Evolutionary conservation across 2,797 vertebrate genomes (phyloP).

Genomic region (Amazona ochrocephala): DNA sequence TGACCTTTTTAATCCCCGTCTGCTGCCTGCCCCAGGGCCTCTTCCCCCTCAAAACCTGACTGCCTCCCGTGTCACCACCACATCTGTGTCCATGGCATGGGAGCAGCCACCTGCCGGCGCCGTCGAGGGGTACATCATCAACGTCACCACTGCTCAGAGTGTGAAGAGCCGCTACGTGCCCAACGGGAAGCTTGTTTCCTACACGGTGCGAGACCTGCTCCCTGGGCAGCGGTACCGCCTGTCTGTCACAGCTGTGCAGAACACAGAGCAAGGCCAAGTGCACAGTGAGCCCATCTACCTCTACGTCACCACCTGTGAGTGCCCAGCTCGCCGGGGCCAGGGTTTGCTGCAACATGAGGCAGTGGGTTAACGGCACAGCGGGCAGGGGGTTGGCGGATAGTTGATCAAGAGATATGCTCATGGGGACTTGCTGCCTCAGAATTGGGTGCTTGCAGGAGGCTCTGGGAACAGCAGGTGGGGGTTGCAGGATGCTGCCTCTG

Average conservation of each 20-base stretch:
- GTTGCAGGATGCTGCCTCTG: background rate
- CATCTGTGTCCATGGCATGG: constrained; percentile 88
- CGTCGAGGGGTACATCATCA: constrained; percentile 92
- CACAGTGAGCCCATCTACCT: constrained; percentile 88
- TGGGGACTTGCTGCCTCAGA: background rate
- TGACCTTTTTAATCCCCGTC: background rate
- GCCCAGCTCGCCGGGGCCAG: rapidly evolving
- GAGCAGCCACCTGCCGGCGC: constrained; percentile 74
- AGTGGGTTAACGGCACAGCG: rapidly evolving
- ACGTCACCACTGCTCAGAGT: constrained; percentile 88
- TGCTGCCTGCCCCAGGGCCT: constrained; percentile 79
- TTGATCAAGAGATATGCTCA: background rate
- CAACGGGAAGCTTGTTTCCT: constrained; percentile 83
- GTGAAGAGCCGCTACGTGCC: constrained; percentile 93
- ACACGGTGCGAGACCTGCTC: constrained; percentile 87
- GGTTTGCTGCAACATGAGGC: background rate
- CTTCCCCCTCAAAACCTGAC: constrained; percentile 92
- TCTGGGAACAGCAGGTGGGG: background rate
- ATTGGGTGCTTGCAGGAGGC: background rate
- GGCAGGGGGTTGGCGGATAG: background rate
- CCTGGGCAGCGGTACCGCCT: constrained; percentile 88
- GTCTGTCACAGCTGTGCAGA: constrained; percentile 85
- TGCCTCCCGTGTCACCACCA: constrained; percentile 83
- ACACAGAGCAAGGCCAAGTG: constrained; percentile 84
- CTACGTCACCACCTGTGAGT: constrained; percentile 89